Evolutionary conservation across 2,113 vertebrate species (phyloP), one percentile per base, ranked within the genome.

Genomic region (Calonectris borealis): DNA sequence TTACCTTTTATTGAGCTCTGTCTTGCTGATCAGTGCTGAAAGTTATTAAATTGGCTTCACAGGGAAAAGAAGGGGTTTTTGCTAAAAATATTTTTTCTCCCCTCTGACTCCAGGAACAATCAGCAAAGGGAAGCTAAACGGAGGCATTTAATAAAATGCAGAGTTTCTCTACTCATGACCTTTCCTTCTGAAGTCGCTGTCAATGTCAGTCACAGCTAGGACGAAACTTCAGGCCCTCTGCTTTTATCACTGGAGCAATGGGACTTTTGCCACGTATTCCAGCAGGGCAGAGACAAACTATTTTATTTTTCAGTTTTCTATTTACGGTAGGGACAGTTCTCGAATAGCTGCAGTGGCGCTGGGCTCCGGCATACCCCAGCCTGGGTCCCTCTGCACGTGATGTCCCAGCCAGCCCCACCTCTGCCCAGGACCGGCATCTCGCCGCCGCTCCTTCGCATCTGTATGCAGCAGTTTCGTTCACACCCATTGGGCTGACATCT

Each of bases 391-490:
- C 70, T 32, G 38, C 7, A 0, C 1, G 8, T 2, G 18, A 7
- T 24, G 22, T 54, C 72, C 51, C 77, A 55, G 31, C 16, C 36
- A 58, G 58, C 27, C 76, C 65, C 6, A 24, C 58, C 49, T 65
- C 71, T 72, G 86, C 88, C 57, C 52, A 7, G 44, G 15, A 38
- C 61, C 4, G 5, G 84, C 81, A 62, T 57, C 81, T 52, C 31
- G 1, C 32, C 0, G 0, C 36, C 1, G 0, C 54, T 55, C 83
- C 65, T 70, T 62, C 0, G 0, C 31, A 34, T n/a, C 61, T 32
- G 18, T 8, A 70, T 2, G 17, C 6, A 8, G 29, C 60, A 19
- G 1, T 62, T 83, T 68, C 14, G 1, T 29, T 62, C 48, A 72
- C 65, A 36, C 27, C 18, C n/a, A 9, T 1, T 19, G 16, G 68